Base-by-base conservation (phyloP, 1,140 invertebrate genomes). In the Drosophila novamexicana region DNA sequence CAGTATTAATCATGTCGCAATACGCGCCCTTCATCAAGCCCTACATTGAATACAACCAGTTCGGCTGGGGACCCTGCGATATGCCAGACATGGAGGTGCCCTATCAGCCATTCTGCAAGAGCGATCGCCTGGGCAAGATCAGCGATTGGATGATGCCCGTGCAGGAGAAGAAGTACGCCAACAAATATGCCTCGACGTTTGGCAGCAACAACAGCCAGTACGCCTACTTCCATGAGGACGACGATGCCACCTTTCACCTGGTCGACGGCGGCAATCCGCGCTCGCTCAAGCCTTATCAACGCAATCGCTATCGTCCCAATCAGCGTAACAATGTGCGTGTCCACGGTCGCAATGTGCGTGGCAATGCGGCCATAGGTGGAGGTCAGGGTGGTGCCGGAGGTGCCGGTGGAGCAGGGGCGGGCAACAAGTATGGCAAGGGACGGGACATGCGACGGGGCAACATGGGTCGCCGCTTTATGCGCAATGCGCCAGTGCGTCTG, bases 71-170 rank as follows among this genome's bases (percentile, higher is more conserved):
- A 2, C 98, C 98, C 12, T 97, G 95, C 92, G 96, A 97, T 89
- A 94, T 98, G 90, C 97, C 97, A 7, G 97, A 97, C 50, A 96
- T 98, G 91, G 98, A 99, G 93, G 98, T 99, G 95, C 98, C 98
- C 0, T 99, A 99, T 93, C 98, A 99, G 93, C 98, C 98, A 9
- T 99, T 99, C 92, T 98, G 98, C 61, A 99, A 99, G 94, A 97
- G 97, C 61, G 98, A 99, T 93, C 95, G 98, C 76, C 93, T 99
- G 58, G 98, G 98, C 81, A 99, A 99, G 96, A 98, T 99, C 70
- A 98, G 98, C 79, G 98, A 99, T 92, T 99, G 98, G 98, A 99
- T 97, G 95, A 97, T 62, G 95, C 96, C 14, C 95, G 95, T 9
- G 97, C 97, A 91, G 97, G 98, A 99, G 91, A 97, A 98, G 82